Evolutionary conservation across 2,113 vertebrate species (phyloP).

Genomic region (Upupa epops): DNA sequence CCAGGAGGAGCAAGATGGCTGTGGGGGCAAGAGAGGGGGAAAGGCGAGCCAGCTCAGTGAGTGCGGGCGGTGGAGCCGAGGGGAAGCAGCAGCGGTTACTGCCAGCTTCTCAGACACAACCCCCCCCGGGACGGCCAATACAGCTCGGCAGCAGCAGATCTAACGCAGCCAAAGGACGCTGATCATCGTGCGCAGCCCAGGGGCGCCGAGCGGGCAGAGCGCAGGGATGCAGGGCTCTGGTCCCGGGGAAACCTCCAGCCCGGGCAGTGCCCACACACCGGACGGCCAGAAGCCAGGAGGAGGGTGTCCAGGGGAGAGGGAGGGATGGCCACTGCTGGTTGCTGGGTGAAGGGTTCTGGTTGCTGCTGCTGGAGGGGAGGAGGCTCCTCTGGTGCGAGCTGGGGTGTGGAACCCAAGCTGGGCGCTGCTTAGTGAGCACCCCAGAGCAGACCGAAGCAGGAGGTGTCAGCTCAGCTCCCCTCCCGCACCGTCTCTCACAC

Average conservation of each 20-base stretch:
- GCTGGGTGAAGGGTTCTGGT: accelerated
- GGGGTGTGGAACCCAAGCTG: background rate
- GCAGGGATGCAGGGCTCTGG: accelerated
- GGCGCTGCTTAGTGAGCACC: too few relatives aligned
- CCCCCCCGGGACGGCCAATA: constrained; percentile 37
- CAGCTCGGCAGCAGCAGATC: constrained; percentile 29
- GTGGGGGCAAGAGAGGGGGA: constrained; percentile 8
- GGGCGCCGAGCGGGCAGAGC: background rate
- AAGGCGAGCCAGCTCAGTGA: constrained; percentile 54
- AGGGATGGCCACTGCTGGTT: accelerated
- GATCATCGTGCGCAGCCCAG: background rate
- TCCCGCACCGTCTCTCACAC: background rate
- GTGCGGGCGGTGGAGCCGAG: background rate
- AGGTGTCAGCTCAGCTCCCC: background rate
- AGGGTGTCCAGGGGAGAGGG: background rate
- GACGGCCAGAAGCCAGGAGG: background rate
- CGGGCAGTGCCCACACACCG: accelerated
- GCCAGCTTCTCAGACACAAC: constrained; percentile 13
- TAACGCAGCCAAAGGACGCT: constrained; percentile 29
- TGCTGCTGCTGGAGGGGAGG: background rate
- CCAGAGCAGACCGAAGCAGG: background rate
- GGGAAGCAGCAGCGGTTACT: constrained; percentile 44
- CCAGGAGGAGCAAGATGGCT: background rate
- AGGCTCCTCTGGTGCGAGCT: background rate
- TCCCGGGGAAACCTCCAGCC: background rate